Percentiles rank a stretch among this genome's conserved stretches.
Evolutionary conservation across 2,113 vertebrate genomes (phyloP).

Genomic region (Callocephalon fimbriatum): DNA sequence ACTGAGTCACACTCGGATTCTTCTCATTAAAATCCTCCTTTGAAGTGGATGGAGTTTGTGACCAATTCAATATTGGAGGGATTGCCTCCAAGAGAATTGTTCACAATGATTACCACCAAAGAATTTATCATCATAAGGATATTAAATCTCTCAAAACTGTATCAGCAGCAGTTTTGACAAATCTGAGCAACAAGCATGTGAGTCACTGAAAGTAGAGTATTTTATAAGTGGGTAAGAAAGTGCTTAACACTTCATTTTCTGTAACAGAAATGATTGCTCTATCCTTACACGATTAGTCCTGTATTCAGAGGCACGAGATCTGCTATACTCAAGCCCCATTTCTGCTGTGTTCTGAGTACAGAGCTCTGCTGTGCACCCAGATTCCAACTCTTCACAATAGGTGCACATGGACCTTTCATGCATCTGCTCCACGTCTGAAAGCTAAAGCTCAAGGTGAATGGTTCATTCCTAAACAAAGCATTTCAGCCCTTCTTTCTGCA

Average conservation of each 20-base stretch:
- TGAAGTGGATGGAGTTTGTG: background rate
- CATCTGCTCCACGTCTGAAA: background rate
- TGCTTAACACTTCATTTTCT: background rate
- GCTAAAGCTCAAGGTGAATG: background rate
- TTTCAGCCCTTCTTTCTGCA: background rate
- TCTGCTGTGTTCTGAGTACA: background rate
- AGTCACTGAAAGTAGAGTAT: background rate
- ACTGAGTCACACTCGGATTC: background rate
- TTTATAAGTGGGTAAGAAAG: background rate
- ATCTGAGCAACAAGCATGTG: background rate
- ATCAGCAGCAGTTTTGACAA: background rate
- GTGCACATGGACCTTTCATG: background rate
- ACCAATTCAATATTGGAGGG: fast-evolving
- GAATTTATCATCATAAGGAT: background rate
- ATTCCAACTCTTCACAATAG: background rate
- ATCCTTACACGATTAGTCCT: background rate
- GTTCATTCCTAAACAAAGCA: background rate
- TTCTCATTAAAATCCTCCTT: background rate
- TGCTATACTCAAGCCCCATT: background rate
- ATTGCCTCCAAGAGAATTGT: background rate
- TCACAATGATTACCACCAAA: background rate
- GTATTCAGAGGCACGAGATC: background rate
- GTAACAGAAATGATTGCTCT: background rate
- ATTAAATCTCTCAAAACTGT: background rate
- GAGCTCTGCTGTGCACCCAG: background rate